A percentile compares a stretch with the other conserved stretches of the same genome.
These are phyloP conservation scores for Schizopygopsis malacanthus DNA, from an alignment of 2,797 vertebrate genomes.

Conservation along the genomic window DNA sequence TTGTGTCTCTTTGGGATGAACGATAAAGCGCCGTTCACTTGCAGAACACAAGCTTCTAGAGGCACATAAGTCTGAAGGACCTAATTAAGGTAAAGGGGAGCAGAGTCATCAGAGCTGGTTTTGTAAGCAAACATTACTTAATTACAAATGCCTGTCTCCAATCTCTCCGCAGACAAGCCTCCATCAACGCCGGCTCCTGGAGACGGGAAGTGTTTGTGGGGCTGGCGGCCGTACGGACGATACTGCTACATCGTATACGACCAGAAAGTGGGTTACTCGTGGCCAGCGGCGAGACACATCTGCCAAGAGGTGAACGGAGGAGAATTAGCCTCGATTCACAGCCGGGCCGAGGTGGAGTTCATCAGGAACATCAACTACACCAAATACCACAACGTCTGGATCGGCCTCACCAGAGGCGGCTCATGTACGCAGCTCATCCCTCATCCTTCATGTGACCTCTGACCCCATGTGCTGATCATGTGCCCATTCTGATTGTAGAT, in stretches of 20 bases:
- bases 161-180: constrained; percentile 68
- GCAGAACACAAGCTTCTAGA: no score
- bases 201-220: constrained; percentile 67
- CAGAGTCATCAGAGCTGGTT: no score
- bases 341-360: constrained; percentile 78
- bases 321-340: constrained; percentile 79
- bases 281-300: constrained; percentile 72
- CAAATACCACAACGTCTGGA: constrained; percentile 77
- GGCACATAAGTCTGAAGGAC: no score
- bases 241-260: constrained; percentile 75
- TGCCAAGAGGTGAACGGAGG: constrained; percentile 63
- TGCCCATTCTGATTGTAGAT: constrained; percentile 61
- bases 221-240: constrained; percentile 68
- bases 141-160: not conserved
- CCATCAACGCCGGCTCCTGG: constrained; percentile 75
- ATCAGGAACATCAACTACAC: constrained; percentile 73
- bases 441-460: not conserved
- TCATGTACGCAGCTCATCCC: constrained; percentile 69
- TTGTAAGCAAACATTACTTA: no score
- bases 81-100: no score
- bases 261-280: constrained; percentile 70
- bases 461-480: not conserved
- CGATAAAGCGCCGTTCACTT: no score
- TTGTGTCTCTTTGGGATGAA: no score
- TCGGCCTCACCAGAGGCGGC: constrained; percentile 77